Evolutionary conservation across 2,113 vertebrate genomes (phyloP).

Genomic region (Harpagus bidentatus): DNA sequence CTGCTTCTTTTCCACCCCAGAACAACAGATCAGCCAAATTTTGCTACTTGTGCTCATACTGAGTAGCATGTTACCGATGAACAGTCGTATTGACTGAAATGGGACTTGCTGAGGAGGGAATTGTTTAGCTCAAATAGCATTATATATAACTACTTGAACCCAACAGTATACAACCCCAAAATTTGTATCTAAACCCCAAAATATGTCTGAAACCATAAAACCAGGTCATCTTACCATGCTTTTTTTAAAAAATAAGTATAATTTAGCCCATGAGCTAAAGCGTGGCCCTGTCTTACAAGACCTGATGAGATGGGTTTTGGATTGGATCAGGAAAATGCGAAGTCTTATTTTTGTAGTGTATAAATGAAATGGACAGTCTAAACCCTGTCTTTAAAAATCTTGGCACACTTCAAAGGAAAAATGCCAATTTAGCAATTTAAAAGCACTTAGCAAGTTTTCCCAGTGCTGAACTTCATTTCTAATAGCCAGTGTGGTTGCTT

Average conservation of each 20-base stretch:
- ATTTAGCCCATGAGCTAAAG: background rate
- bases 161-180: background rate
- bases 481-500: background rate
- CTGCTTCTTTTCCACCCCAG: background rate
- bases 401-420: conserved; percentile 30
- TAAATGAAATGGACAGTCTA: conserved; percentile 12
- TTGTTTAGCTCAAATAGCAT: background rate
- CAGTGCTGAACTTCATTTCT: conserved; percentile 14
- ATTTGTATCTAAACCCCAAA: background rate
- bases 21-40: background rate
- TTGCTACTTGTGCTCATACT: background rate
- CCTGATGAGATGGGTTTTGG: background rate
- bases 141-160: background rate
- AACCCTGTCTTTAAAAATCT: background rate
- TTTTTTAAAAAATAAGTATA: background rate
- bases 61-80: background rate
- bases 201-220: background rate
- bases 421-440: conserved; percentile 45
- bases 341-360: background rate
- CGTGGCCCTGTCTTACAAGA: background rate
- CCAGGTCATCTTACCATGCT: background rate
- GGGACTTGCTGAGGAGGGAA: background rate
- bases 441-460: conserved; percentile 40
- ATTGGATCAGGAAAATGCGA: background rate
- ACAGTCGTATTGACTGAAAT: background rate